phyloP scores from a whole-genome alignment of 2,113 vertebrate species.

The Petaurus breviceps region DNA sequence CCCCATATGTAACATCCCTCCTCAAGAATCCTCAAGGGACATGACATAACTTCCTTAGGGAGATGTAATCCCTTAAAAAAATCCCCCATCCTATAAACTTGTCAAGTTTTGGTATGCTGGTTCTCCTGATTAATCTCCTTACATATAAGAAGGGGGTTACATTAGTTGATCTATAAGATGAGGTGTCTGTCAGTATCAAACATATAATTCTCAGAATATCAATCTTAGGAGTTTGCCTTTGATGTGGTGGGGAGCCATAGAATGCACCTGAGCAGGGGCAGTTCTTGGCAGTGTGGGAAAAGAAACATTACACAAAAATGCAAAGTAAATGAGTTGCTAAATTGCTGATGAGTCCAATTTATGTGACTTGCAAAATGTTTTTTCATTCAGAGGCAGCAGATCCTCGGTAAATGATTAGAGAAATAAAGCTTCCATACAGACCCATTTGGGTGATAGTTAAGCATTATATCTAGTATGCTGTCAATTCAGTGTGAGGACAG shows the following conservation, averaged over 20 bases:
- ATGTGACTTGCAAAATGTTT: background rate
- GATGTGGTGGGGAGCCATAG: background rate
- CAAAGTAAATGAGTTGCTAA: background rate
- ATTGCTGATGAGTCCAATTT: background rate
- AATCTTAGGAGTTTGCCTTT: background rate
- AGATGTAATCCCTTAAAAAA: background rate
- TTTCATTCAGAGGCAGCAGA: background rate
- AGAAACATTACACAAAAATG: background rate
- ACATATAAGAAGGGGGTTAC: background rate
- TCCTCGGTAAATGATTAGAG: background rate
- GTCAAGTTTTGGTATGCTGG: background rate
- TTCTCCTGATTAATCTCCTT: background rate
- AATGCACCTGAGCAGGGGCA: background rate
- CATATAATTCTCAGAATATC: background rate
- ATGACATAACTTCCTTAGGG: background rate
- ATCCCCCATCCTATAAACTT: background rate
- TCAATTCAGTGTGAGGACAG: rapidly evolving
- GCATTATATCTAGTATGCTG: rapidly evolving
- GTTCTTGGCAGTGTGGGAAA: background rate
- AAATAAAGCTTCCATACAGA: background rate
- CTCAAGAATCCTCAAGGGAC: background rate
- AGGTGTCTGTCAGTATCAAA: background rate
- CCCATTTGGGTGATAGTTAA: background rate
- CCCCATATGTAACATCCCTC: background rate
- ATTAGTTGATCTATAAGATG: background rate